phyloP scores from a whole-genome alignment of 64 coral and sea anemone genomes.

The Hydrozoanthus tunicans region DNA sequence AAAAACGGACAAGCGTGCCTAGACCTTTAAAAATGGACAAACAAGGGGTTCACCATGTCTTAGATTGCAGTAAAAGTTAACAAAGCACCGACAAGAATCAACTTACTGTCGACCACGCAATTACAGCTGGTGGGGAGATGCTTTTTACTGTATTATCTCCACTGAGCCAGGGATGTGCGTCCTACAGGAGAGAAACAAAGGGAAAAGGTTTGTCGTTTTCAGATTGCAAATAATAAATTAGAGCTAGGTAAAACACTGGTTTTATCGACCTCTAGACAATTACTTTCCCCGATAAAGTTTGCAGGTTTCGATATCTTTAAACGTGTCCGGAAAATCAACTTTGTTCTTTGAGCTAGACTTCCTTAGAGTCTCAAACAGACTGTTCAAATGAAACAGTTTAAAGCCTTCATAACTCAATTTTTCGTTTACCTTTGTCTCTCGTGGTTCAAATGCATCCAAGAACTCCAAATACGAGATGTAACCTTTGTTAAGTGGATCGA shows the following conservation, averaged over 20 bases:
- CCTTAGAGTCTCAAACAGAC: not conserved
- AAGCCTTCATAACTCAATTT: not conserved
- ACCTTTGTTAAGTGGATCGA: slow-evolving; percentile 90
- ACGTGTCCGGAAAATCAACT: no score
- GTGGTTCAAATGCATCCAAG: slow-evolving; percentile 90
- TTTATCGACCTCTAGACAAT: not conserved
- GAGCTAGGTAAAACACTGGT: not conserved
- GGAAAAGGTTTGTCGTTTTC: no score
- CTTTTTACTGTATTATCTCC: slow-evolving; percentile 71
- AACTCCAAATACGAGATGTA: slow-evolving; percentile 93
- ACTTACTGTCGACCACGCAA: slow-evolving; percentile 99
- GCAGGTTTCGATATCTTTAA: no score
- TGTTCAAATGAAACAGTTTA: not conserved
- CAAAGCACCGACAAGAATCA: not conserved
- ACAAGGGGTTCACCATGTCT: no score
- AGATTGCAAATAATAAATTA: not conserved
- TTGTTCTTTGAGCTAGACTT: no score
- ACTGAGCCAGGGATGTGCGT: slow-evolving; percentile 83
- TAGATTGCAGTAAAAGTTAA: not conserved
- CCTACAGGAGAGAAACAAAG: slow-evolving; percentile 31
- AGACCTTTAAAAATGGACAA: not conserved
- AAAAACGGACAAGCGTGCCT: no score
- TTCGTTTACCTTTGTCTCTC: slow-evolving; percentile 68
- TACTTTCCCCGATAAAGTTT: not conserved
- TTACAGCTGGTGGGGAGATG: slow-evolving; percentile 88